phyloP scores from a whole-genome alignment of 1,140 invertebrate species.

The Eupristina koningsbergeri region DNA sequence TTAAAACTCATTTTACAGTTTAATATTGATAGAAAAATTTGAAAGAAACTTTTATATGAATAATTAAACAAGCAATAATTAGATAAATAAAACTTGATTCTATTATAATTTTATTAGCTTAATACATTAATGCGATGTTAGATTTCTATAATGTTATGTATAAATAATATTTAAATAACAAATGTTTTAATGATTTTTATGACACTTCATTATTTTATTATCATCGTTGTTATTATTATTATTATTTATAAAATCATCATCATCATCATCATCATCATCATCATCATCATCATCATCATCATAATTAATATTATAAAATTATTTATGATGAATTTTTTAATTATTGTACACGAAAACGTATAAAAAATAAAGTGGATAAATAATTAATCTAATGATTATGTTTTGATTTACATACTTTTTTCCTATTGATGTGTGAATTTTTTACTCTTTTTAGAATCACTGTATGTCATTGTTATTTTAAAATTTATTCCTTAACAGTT shows the following conservation, averaged over 20 bases:
- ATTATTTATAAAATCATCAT: background rate
- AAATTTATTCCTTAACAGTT: background rate
- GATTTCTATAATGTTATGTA: background rate
- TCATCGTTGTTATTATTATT: background rate
- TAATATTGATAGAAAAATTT: background rate
- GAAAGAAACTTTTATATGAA: background rate
- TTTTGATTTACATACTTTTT: background rate
- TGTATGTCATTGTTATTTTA: background rate
- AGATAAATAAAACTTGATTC: background rate
- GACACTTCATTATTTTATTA: too few species aligned
- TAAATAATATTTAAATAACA: background rate
- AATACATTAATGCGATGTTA: background rate
- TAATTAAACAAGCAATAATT: background rate
- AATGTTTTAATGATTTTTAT: too few species aligned
- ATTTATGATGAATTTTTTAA: background rate
- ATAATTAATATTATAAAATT: background rate
- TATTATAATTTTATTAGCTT: background rate
- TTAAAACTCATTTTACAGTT: background rate
- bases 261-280: background rate
- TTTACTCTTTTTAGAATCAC: background rate
- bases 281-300: background rate
- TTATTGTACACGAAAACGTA: background rate
- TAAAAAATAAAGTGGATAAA: background rate
- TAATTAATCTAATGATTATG: background rate
- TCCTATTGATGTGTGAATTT: background rate